phyloP scores from a whole-genome alignment of 2,888 invertebrate species.

The Thymelicus sylvestris region DNA sequence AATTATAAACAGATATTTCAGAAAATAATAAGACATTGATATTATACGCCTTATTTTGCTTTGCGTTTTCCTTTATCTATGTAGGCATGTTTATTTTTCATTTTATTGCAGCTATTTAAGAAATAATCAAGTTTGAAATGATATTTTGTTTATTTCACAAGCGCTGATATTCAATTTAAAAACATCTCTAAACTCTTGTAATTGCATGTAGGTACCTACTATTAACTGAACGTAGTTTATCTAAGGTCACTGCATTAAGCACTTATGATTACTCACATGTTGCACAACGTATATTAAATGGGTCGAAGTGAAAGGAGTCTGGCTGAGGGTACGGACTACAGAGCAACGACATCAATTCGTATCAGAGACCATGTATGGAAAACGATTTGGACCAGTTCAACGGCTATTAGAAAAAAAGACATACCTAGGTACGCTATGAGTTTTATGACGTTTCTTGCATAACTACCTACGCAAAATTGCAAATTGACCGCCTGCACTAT shows the following conservation, averaged over 20 bases:
- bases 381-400: constrained; percentile 23
- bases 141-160: constrained; percentile 19
- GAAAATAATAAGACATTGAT: no score
- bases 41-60: no score
- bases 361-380: constrained; percentile 30
- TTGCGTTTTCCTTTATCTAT: no score
- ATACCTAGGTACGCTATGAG: background rate
- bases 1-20: no score
- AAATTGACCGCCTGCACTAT: no score
- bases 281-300: constrained; percentile 58
- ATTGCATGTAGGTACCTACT: constrained; percentile 28
- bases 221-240: constrained; percentile 45
- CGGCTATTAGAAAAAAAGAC: constrained; percentile 2
- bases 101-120: no score
- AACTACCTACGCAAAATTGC: background rate
- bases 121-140: background rate
- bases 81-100: no score
- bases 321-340: constrained; percentile 40
- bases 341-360: constrained; percentile 35
- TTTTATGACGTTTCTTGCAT: background rate
- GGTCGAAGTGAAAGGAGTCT: constrained; percentile 65
- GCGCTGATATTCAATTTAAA: constrained; percentile 17
- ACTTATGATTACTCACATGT: constrained; percentile 54
- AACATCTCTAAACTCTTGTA: constrained; percentile 29
- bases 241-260: constrained; percentile 57